Evolutionary conservation across 2,797 vertebrate species (phyloP), one percentile per base, ranked within the genome.

Genomic region (Molossus molossus): DNA sequence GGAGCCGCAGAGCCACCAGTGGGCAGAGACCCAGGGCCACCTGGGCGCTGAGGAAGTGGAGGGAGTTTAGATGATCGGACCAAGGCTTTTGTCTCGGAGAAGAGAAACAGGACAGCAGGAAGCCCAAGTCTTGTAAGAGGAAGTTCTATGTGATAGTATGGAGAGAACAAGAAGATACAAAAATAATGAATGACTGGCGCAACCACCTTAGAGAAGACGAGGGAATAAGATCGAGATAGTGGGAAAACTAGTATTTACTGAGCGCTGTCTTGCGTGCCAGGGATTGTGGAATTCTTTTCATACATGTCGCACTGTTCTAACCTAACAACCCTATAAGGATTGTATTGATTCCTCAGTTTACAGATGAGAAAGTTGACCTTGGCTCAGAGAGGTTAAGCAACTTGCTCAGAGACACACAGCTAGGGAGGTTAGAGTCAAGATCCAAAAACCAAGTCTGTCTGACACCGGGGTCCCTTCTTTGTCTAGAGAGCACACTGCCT

Each of bases 281-380:
- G n/a, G 50, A 60, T 64, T 53, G 2, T 29, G 55, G 12, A 40
- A 2, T 92, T 79, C 12, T 65, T 87, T 64, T 70, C 65, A 17
- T 10, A 15, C 64, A 15, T 2, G 27, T 62, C 6, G 0, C 65
- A 7, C 37, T 20, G 5, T 40, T 85, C 72, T 81, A 92, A 57
- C 12, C 53, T 50, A 69, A 73, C 29, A 64, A 20, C 69, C 11
- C 33, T 33, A 9, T 17, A 57, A 21, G 37, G 37, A 9, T 77
- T 75, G 64, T 45, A 72, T 55, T 85, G 81, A 90, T 69, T 69
- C 53, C 92, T 50, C 13, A 6, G 20, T 91, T 77, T 87, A 48
- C 4, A 65, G 60, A 15, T 62, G 25, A 75, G 37, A 86, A 79
- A 58, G 4, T n/a, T 29, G 64, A 75, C 27, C 11, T 37, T n/a